These are phyloP conservation scores for Callimorpha dominula DNA, from an alignment of 2,888 invertebrate genomes.

Conservation along the genomic window DNA sequence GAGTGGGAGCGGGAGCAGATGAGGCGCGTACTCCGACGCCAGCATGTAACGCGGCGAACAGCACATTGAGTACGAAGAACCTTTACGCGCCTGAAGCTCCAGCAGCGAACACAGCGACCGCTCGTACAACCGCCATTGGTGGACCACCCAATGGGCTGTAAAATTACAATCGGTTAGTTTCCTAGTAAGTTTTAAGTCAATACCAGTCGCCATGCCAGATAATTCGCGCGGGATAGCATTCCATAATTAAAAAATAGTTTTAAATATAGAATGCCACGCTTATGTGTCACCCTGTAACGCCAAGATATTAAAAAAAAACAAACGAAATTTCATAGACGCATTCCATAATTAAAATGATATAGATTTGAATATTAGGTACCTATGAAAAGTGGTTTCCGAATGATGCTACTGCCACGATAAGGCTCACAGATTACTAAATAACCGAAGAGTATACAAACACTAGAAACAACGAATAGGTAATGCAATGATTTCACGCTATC, in stretches of 20 bases:
- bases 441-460: no score
- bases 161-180: neutral
- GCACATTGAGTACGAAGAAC: conserved; percentile 72
- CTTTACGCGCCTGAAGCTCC: conserved; percentile 78
- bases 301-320: no score
- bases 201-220: neutral
- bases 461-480: neutral
- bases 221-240: neutral
- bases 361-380: neutral
- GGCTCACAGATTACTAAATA: neutral
- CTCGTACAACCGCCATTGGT: conserved; percentile 83
- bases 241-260: no score
- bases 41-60: conserved; percentile 79
- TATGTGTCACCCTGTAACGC: no score
- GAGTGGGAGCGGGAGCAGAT: conserved; percentile 75
- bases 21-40: conserved; percentile 76
- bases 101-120: conserved; percentile 79
- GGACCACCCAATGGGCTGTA: conserved; percentile 80
- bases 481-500: neutral
- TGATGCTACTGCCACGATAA: neutral
- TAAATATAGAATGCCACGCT: no score
- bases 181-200: neutral
- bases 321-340: no score
- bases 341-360: neutral
- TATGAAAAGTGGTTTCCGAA: neutral